Conservation (phyloP, 23 tunicate genomes). For the Botrylloides violaceus region DNA sequence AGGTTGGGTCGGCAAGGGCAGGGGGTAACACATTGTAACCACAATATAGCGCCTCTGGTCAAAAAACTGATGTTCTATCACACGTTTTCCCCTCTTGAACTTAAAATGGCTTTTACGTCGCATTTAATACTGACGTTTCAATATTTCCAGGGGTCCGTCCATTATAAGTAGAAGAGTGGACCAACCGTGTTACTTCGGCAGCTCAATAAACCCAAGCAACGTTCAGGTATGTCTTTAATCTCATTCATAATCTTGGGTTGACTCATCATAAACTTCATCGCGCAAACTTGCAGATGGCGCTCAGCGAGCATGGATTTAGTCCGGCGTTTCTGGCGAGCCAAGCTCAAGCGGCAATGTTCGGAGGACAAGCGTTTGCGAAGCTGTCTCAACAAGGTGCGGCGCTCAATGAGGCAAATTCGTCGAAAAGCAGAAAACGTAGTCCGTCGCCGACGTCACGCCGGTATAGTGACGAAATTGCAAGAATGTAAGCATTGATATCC, state of each 20-base stretch:
- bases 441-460: neutral
- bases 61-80: too few species aligned
- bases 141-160: conserved; percentile 16
- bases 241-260: too few species aligned
- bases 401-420: neutral
- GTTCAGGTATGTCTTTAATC: conserved; percentile 8
- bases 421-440: conserved; percentile 2
- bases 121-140: too few species aligned
- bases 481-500: neutral
- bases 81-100: too few species aligned
- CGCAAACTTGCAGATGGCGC: conserved; percentile 62
- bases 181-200: conserved; percentile 20
- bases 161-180: conserved; percentile 18
- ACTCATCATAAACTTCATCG: too few species aligned
- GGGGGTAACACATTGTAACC: too few species aligned
- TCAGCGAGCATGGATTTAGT: conserved; percentile 42
- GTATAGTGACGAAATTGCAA: neutral
- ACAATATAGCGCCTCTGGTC: too few species aligned
- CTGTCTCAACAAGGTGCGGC: neutral
- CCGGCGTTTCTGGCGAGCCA: conserved; percentile 16
- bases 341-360: conserved; percentile 28
- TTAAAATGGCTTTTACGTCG: too few species aligned
- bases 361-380: conserved; percentile 14
- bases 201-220: conserved; percentile 8
- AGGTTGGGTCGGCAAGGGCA: too few species aligned